Base-by-base conservation (phyloP, 2,797 vertebrate species). In the Myotis planiceps region DNA sequence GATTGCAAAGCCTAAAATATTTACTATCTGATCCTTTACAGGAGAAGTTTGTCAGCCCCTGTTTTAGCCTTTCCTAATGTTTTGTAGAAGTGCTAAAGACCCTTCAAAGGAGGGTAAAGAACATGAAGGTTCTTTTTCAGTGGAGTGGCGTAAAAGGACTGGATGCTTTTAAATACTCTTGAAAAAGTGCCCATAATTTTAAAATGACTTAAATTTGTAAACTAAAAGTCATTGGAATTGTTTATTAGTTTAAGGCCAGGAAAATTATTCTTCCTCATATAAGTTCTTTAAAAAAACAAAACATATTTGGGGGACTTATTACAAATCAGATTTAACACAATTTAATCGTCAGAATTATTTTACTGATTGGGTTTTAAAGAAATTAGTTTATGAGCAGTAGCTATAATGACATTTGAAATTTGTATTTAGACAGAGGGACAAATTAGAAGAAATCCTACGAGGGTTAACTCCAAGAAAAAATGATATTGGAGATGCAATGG, bases 401-500 rank as follows among this genome's bases (percentile, higher is more conserved):
- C 37, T 94, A 12, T 79, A 74, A 34, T 87, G n/a, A 2, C 27
- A 75, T 74, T 94, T 94, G 65, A 81, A 49, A 78, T 83, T 86
- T 96, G 92, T 97, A 51, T 98, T 95, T 98, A 99, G 99, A 19
- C 99, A 99, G 98, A 99, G 99, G 68, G 99, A 99, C 98, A 99
- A 99, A 97, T 98, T 99, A 69, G 99, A 99, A 98, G 99, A 99
- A 98, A 99, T 99, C 94, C 98, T 99, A 19, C 99, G 99, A 76
- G 99, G 99, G 45, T 98, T 99, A 98, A 99, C 99, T 2, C 99
- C 99, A 89, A 99, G 99, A 96, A 99, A 99, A 97, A 99, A 99
- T 6, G 99, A 99, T 94, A 99, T 99, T 68, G 99, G 99, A 2
- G 99, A 99, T 32, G 99, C 99, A 78, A 99, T 99, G 99, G 98